Percentiles rank a stretch among this genome's conserved stretches.
Evolutionary conservation across 2,113 vertebrate genomes (phyloP).

Genomic region (Gavialis gangeticus): DNA sequence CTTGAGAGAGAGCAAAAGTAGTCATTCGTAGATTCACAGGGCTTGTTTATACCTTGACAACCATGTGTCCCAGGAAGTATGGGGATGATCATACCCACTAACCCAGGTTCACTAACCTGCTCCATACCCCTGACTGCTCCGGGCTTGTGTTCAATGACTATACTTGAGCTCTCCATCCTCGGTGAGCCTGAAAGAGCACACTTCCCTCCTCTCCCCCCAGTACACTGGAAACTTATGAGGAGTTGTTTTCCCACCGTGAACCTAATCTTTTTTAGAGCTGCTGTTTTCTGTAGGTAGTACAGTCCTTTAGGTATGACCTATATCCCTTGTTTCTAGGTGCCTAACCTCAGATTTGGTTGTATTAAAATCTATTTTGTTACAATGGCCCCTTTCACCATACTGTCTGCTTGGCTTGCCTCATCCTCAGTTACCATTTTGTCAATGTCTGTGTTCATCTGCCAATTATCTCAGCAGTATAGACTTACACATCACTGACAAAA

Average conservation of each 20-base stretch:
- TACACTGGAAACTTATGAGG: background rate
- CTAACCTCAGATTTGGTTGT: background rate
- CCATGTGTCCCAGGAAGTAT: no score
- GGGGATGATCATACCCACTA: no score
- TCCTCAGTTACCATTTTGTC: slow-evolving; percentile 17
- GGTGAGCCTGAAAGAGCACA: no score
- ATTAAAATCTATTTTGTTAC: background rate
- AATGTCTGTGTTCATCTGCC: slow-evolving; percentile 53
- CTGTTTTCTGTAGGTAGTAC: background rate
- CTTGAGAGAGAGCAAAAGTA: background rate
- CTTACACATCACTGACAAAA: slow-evolving; percentile 39
- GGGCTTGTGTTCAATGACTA: no score
- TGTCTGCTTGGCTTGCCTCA: background rate
- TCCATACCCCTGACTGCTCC: no score
- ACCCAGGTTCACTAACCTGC: no score
- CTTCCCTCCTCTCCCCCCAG: no score
- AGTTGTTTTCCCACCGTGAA: background rate
- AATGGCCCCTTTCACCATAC: background rate
- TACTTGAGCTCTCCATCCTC: no score
- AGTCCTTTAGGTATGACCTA: background rate
- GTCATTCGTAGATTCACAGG: background rate
- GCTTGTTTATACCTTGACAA: no score
- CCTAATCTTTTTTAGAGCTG: background rate
- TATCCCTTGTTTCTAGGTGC: background rate
- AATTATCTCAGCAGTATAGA: slow-evolving; percentile 50